Evolutionary conservation across 1,140 invertebrate species (phyloP).

Genomic region (Leptinotarsa defecta): DNA sequence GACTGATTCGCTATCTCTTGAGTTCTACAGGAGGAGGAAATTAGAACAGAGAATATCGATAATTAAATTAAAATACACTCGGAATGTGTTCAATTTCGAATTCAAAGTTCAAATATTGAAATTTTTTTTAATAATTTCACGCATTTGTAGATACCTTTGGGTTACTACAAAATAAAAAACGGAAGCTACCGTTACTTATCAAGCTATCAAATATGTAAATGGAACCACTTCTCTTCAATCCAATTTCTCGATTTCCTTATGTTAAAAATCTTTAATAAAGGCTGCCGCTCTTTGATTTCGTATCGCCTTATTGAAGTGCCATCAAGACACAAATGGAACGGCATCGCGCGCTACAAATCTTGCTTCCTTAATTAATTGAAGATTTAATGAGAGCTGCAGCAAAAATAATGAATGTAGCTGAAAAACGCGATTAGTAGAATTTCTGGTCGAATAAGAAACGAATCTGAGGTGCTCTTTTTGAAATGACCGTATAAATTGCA

Average conservation of each 20-base stretch:
- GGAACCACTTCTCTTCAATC: conserved; percentile 17
- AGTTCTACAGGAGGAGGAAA: no score
- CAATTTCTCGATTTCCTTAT: conserved; percentile 12
- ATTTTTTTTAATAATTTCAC: no score
- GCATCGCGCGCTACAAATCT: conserved; percentile 18
- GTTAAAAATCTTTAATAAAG: conserved; percentile 17
- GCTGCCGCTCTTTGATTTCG: conserved; percentile 13
- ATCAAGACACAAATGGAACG: conserved; percentile 21
- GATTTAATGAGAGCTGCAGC: conserved; percentile 35
- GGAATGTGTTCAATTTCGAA: no score
- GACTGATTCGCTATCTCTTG: no score
- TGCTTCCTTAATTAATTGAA: conserved; percentile 35
- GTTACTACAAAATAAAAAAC: neutral
- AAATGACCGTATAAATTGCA: conserved; percentile 4
- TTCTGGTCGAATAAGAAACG: conserved; percentile 5
- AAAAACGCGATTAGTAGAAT: conserved; percentile 6
- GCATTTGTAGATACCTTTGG: no score
- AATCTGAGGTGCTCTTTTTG: neutral
- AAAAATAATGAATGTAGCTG: conserved; percentile 6
- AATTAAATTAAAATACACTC: no score
- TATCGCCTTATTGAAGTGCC: conserved; percentile 17
- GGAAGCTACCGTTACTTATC: neutral
- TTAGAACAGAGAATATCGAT: no score
- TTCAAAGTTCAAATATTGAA: no score
- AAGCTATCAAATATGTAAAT: conserved; percentile 20